Evolutionary conservation across 2,113 vertebrate genomes (phyloP).

Genomic region (Casuarius casuarius): DNA sequence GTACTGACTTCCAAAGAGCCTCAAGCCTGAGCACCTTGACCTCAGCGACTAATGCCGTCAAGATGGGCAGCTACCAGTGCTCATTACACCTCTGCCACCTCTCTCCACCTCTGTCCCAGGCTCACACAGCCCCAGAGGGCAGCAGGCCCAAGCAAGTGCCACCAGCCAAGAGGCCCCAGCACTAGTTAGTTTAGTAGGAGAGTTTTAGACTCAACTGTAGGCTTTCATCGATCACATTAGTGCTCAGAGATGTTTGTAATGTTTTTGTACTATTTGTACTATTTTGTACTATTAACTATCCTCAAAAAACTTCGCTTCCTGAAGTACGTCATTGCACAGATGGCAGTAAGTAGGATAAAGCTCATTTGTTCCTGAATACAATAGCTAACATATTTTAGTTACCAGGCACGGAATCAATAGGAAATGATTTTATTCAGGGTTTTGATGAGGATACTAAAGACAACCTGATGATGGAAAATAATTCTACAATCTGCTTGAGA

Average conservation of each 20-base stretch:
- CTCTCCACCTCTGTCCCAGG: no score
- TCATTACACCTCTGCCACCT: background rate
- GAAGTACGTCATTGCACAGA: background rate
- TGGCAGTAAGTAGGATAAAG: background rate
- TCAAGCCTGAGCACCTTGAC: background rate
- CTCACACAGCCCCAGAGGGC: no score
- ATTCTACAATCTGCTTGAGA: background rate
- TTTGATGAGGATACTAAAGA: background rate
- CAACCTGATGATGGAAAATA: background rate
- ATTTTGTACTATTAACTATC: background rate
- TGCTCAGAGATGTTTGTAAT: background rate
- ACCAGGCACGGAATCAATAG: background rate
- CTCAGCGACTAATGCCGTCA: background rate
- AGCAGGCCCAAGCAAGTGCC: no score
- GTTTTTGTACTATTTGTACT: background rate
- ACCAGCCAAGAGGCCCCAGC: background rate
- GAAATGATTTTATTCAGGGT: background rate
- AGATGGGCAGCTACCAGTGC: background rate
- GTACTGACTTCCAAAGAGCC: background rate
- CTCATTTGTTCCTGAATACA: background rate
- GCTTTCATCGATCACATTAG: background rate
- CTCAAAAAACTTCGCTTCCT: background rate
- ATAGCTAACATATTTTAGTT: background rate
- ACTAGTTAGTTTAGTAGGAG: background rate
- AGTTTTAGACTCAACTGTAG: background rate